Base-by-base conservation (phyloP, 2,888 invertebrate species). In the Heliconius sara region DNA sequence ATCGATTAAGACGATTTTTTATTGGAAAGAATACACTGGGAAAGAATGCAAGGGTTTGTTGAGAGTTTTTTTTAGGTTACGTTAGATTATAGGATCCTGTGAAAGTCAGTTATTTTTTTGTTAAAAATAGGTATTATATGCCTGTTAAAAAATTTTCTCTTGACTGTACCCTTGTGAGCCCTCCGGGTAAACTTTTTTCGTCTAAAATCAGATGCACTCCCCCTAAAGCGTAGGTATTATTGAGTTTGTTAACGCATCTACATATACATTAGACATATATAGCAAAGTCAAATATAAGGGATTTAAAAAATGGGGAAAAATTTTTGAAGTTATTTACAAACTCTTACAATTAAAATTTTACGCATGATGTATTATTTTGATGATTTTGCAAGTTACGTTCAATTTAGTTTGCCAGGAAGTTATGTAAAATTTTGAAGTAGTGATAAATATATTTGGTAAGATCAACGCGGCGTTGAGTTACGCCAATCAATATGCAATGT, bases 141-240 rank as follows among this genome's bases (percentile, higher is more conserved):
- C 52, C 7, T 19, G 19, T 6, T 60, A n/a, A 60, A 13, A 4
- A 16, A 57, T 22, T 1, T 19, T 1, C 22, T 34, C 74, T 1
- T 82, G 84, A 84, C 83, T 86, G 89, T 92, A 89, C 81, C 82
- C 83, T 84, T 85, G 83, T 83, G 84, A 86, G 85, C 83, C 83
- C 85, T 77, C 88, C 91, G 85, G 85, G 86, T 86, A 87, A 85
- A 86, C 87, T 86, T 89, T 90, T 90, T 93, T 92, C 89, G 87
- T 87, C 87, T 88, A 85, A 90, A 92, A 91, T 91, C 91, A 88
- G 87, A 87, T 88, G 88, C 90, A 87, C 91, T 86, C 91, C 91
- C 92, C 92, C 92, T 92, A 91, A 91, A 93, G 91, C 89, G 87
- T 84, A 82, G 83, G 82, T 85, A 85, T 84, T 81, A 83, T 84